These are phyloP conservation scores for Camponotus fellah DNA, from an alignment of 2,888 invertebrate genomes.

Conservation along the genomic window DNA sequence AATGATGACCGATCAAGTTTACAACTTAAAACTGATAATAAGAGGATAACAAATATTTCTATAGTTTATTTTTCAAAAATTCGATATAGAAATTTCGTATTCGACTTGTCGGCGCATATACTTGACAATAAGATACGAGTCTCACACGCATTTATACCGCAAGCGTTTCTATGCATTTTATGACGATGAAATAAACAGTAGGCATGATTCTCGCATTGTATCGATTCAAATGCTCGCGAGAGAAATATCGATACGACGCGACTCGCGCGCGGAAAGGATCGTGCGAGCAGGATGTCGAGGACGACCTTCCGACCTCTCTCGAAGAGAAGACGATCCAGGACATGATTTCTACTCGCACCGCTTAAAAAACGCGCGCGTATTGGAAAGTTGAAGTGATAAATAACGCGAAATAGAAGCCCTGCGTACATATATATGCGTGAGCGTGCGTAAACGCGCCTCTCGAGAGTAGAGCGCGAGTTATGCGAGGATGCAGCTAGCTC, in stretches of 20 bases:
- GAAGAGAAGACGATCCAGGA: neutral
- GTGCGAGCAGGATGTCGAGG: slow-evolving; percentile 63
- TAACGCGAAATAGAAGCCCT: slow-evolving; percentile 61
- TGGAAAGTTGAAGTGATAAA: slow-evolving; percentile 60
- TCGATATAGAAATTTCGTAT: neutral
- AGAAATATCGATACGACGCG: slow-evolving; percentile 64
- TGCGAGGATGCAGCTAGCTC: slow-evolving; percentile 41
- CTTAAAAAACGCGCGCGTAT: slow-evolving; percentile 54
- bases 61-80: neutral
- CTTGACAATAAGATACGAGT: neutral
- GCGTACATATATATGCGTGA: slow-evolving; percentile 28
- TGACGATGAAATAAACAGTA: neutral
- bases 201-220: slow-evolving; percentile 18
- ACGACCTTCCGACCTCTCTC: slow-evolving; percentile 68
- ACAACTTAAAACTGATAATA: neutral
- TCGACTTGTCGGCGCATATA: neutral
- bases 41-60: neutral
- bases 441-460: slow-evolving; percentile 17
- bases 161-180: slow-evolving; percentile 2
- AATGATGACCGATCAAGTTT: neutral
- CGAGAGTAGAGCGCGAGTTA: slow-evolving; percentile 42
- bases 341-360: slow-evolving; percentile 31
- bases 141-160: neutral
- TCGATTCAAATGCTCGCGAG: slow-evolving; percentile 63
- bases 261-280: slow-evolving; percentile 23